Evolutionary conservation across 2,797 vertebrate species (phyloP).

Genomic region (Mormyrops attenuatus): DNA sequence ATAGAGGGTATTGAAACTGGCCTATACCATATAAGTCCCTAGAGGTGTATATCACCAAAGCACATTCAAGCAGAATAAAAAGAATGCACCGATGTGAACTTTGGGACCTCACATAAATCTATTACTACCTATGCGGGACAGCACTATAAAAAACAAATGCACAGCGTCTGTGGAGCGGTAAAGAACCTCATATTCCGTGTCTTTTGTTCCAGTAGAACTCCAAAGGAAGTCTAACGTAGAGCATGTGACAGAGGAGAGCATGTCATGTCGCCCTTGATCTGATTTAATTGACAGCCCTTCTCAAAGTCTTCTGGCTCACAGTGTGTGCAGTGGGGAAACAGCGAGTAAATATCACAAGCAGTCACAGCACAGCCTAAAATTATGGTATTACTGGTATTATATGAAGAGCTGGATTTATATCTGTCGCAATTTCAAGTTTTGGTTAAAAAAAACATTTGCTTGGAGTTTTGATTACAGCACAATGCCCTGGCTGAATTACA

Average conservation of each 20-base stretch:
- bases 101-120: conserved; percentile 39
- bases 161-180: conserved; percentile 27
- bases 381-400: neutral
- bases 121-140: conserved; percentile 39
- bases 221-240: conserved; percentile 46
- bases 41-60: conserved; percentile 14
- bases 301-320: neutral
- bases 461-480: neutral
- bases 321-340: neutral
- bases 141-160: conserved; percentile 43
- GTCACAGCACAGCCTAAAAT: neutral
- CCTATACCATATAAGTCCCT: neutral
- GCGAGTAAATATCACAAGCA: neutral
- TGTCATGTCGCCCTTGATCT: conserved; percentile 47
- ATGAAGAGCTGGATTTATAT: neutral
- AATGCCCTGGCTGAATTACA: neutral
- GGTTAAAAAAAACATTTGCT: neutral
- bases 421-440: neutral
- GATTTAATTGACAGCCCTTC: conserved; percentile 44
- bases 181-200: conserved; percentile 31
- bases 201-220: conserved; percentile 39
- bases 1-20: neutral
- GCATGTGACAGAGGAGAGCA: conserved; percentile 36
- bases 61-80: conserved; percentile 35
- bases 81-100: conserved; percentile 18